phyloP scores from a whole-genome alignment of 2,888 invertebrate genomes.

The Priapulus caudatus region DNA sequence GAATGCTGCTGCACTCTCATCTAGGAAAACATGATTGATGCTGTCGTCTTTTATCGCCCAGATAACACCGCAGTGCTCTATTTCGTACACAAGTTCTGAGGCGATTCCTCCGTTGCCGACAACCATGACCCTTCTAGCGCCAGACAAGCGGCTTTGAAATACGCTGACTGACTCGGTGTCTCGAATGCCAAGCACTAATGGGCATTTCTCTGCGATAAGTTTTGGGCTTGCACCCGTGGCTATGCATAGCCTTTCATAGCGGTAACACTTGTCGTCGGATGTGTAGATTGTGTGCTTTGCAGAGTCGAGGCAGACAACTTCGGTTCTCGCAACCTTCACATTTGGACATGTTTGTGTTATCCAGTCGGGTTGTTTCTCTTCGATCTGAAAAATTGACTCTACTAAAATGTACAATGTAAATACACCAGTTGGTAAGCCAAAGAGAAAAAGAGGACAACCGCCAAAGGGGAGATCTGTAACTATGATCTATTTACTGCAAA shows the following conservation, averaged over 20 bases:
- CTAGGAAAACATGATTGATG: slow-evolving; percentile 85
- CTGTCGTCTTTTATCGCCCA: slow-evolving; percentile 90
- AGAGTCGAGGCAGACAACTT: slow-evolving; percentile 33
- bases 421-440: no score
- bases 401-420: no score
- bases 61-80: slow-evolving; percentile 66
- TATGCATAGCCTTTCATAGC: slow-evolving; percentile 70
- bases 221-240: slow-evolving; percentile 83
- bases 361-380: slow-evolving; percentile 11
- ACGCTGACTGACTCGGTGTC: slow-evolving; percentile 79
- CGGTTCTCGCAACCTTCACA: slow-evolving; percentile 48
- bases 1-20: slow-evolving; percentile 89
- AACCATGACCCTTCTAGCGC: slow-evolving; percentile 60
- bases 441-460: no score
- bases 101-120: slow-evolving; percentile 98
- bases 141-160: slow-evolving; percentile 56
- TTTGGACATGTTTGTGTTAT: slow-evolving; percentile 42
- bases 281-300: slow-evolving; percentile 31
- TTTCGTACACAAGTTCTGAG: slow-evolving; percentile 82
- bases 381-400: no score
- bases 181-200: slow-evolving; percentile 69
- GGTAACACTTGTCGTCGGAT: slow-evolving; percentile 42
- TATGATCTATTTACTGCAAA: no score
- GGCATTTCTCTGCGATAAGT: slow-evolving; percentile 33
- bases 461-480: no score